phyloP scores from a whole-genome alignment of 2,888 invertebrate species.

The Ligdia adustata region DNA sequence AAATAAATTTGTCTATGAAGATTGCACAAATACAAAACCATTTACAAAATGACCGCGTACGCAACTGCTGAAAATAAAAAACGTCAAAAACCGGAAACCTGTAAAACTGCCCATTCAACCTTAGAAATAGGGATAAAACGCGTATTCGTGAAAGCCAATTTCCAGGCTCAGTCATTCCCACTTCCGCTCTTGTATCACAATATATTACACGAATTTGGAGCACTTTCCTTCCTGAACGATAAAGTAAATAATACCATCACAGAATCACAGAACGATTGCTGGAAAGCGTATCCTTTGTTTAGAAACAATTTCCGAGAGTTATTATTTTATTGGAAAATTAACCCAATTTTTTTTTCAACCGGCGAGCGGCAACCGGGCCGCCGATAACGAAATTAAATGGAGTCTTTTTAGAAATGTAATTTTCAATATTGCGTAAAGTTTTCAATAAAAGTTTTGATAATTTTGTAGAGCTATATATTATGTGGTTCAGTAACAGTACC shows the following conservation, averaged over 20 bases:
- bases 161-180: slow-evolving; percentile 25
- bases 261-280: slow-evolving; percentile 19
- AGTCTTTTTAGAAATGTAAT: slow-evolving; percentile 9
- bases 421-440: not conserved
- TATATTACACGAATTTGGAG: slow-evolving; percentile 20
- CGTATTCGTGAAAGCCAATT: slow-evolving; percentile 29
- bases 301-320: slow-evolving; percentile 18
- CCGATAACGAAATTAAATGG: slow-evolving; percentile 22
- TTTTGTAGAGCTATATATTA: no score
- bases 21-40: no score
- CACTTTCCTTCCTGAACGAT: slow-evolving; percentile 14
- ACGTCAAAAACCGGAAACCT: no score
- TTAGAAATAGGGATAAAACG: slow-evolving; percentile 10
- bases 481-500: no score
- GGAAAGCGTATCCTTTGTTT: slow-evolving; percentile 18
- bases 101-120: no score
- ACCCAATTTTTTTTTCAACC: slow-evolving; percentile 12
- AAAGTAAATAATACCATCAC: slow-evolving; percentile 19
- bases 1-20: no score
- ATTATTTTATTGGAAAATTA: slow-evolving; percentile 27
- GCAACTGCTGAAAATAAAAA: no score
- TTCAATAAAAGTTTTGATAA: no score
- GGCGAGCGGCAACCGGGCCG: slow-evolving; percentile 2
- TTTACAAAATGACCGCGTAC: no score
- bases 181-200: slow-evolving; percentile 27